Evolutionary conservation across 2,888 invertebrate species (phyloP).

Genomic region (Leucania comma): DNA sequence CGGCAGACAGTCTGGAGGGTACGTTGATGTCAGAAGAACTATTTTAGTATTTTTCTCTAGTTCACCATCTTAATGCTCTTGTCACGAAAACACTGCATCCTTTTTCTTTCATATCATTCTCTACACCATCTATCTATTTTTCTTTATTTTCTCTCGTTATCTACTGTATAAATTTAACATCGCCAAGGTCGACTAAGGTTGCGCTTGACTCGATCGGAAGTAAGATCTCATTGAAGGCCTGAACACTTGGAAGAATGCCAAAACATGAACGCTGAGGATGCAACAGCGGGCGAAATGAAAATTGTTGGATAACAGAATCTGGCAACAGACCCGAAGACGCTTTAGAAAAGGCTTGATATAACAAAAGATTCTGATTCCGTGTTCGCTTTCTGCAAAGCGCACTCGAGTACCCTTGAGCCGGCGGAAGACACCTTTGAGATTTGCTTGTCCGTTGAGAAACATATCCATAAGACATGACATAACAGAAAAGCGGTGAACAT

Average conservation of each 20-base stretch:
- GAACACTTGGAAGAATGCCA: constrained; percentile 43
- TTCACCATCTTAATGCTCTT: background rate
- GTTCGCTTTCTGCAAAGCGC: constrained; percentile 55
- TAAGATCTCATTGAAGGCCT: constrained; percentile 27
- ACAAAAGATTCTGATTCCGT: constrained; percentile 45
- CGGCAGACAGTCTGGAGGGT: constrained; percentile 27
- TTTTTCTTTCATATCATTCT: background rate
- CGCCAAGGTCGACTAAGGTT: constrained; percentile 32
- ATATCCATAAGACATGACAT: constrained; percentile 5
- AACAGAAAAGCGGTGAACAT: constrained; percentile 23
- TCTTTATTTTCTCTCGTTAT: background rate
- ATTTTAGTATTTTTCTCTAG: background rate
- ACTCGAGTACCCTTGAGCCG: constrained; percentile 42
- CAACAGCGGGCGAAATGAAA: constrained; percentile 47
- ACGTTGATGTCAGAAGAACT: background rate
- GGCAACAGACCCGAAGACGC: constrained; percentile 38
- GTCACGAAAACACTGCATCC: background rate
- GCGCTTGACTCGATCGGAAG: constrained; percentile 29
- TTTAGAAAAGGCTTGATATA: constrained; percentile 49
- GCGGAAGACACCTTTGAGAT: constrained; percentile 41
- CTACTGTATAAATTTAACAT: background rate
- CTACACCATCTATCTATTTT: background rate
- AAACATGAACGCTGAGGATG: constrained; percentile 39
- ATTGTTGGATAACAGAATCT: constrained; percentile 47
- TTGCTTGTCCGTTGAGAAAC: constrained; percentile 14